Percentiles rank a stretch among this genome's conserved stretches.
Conservation (phyloP, 2,888 invertebrate genomes). For the Andricus curvator region DNA sequence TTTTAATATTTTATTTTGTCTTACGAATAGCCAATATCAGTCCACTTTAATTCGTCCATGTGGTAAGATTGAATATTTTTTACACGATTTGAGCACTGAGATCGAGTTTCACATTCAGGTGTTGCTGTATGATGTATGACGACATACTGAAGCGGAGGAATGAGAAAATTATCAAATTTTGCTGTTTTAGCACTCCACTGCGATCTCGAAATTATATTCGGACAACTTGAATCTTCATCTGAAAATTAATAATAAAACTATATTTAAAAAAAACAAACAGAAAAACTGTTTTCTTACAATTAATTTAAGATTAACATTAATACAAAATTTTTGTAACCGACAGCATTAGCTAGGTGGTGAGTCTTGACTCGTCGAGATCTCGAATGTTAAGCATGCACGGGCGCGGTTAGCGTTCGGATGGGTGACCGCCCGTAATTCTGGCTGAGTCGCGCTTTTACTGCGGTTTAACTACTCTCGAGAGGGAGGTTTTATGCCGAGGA, state of each 20-base stretch:
- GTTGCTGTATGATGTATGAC: conserved; percentile 82
- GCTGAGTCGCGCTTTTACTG: too few relatives aligned
- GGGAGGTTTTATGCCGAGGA: too few relatives aligned
- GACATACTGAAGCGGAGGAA: conserved; percentile 80
- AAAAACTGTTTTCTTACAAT: too few relatives aligned
- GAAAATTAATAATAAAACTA: not conserved
- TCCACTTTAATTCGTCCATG: conserved; percentile 78
- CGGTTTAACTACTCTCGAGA: too few relatives aligned
- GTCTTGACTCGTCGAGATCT: too few relatives aligned
- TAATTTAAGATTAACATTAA: not conserved
- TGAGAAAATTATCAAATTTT: conserved; percentile 80
- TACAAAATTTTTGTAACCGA: too few relatives aligned
- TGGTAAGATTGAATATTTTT: conserved; percentile 80
- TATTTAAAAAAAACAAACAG: too few relatives aligned
- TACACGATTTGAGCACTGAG: conserved; percentile 76
- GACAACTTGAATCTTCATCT: conserved; percentile 72
- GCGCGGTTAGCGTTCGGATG: too few relatives aligned
- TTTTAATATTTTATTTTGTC: conserved; percentile 53
- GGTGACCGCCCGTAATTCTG: too few relatives aligned
- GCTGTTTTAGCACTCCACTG: conserved; percentile 82
- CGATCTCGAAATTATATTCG: conserved; percentile 80
- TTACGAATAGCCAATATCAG: conserved; percentile 83
- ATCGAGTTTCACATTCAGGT: conserved; percentile 76
- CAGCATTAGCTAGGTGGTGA: too few relatives aligned
- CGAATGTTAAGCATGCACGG: too few relatives aligned